These are phyloP conservation scores for Elephantulus edwardii DNA, from an alignment of 2,113 vertebrate genomes.

Conservation along the genomic window DNA sequence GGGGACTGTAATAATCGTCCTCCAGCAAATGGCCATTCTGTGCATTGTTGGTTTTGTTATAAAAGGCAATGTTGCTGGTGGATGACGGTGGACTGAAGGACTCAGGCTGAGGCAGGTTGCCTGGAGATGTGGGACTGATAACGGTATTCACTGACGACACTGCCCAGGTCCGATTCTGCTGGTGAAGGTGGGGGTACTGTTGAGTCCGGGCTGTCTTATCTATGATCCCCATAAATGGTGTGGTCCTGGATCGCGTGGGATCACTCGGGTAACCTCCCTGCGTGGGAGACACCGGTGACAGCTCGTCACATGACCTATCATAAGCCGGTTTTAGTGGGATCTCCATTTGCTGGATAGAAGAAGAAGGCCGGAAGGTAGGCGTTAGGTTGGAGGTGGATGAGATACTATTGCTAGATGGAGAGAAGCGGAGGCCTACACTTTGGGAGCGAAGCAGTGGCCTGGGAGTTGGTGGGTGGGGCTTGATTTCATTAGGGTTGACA, in stretches of 20 bases:
- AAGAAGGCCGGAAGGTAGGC: conserved; percentile 92
- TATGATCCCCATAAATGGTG: conserved; percentile 99
- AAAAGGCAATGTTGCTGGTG: conserved; percentile 99
- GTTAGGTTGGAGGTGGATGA: conserved; percentile 93
- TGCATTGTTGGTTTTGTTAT: conserved; percentile 99
- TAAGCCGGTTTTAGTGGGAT: conserved; percentile 95
- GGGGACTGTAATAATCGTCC: conserved; percentile 96
- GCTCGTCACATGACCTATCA: conserved; percentile 93
- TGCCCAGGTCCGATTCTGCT: conserved; percentile 95
- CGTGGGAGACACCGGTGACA: conserved; percentile 95
- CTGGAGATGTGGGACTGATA: conserved; percentile 96
- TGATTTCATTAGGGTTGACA: conserved; percentile 94
- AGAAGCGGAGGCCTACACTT: conserved; percentile 96
- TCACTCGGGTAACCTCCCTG: conserved; percentile 95
- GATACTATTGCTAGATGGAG: conserved; percentile 97
- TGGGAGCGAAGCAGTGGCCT: conserved; percentile 97
- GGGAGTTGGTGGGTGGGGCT: conserved; percentile 94
- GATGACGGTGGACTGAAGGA: conserved; percentile 97
- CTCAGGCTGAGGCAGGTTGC: conserved; percentile 92
- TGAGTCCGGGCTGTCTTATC: conserved; percentile 99
- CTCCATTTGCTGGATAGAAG: conserved; percentile 98
- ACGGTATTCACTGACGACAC: conserved; percentile 96
- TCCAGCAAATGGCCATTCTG: conserved; percentile 99
- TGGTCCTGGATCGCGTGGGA: conserved; percentile 94
- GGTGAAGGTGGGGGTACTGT: conserved; percentile 94